These are phyloP conservation scores for Erebia aethiops DNA, from an alignment of 2,888 invertebrate genomes.

Conservation along the genomic window DNA sequence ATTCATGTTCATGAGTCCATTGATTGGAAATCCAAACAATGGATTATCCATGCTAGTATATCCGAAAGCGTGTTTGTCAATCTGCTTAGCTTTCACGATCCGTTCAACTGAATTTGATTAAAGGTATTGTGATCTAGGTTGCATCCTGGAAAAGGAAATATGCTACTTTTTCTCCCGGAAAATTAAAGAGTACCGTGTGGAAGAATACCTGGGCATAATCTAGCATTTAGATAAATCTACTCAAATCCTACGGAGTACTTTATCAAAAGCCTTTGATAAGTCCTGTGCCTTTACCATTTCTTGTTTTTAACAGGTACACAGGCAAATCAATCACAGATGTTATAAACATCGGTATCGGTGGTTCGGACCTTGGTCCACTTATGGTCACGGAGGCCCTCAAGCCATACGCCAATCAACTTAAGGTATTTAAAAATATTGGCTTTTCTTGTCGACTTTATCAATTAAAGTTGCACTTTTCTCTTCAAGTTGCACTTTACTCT, in stretches of 20 bases:
- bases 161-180: too few species aligned
- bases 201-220: too few species aligned
- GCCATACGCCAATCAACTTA: constrained; percentile 93
- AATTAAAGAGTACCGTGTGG: too few species aligned
- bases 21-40: too few species aligned
- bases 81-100: not conserved
- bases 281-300: constrained; percentile 13
- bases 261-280: not conserved
- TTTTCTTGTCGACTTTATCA: not conserved
- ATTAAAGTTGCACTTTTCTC: not conserved
- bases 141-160: not conserved
- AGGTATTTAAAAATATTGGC: constrained; percentile 56
- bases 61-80: too few species aligned
- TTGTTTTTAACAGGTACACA: constrained; percentile 84
- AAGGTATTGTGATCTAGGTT: too few species aligned
- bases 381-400: constrained; percentile 99
- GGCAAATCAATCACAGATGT: constrained; percentile 98
- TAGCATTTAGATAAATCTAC: too few species aligned
- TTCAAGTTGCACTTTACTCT: too few species aligned
- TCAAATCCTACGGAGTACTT: not conserved
- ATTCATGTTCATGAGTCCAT: too few species aligned
- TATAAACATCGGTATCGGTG: constrained; percentile 99
- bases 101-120: too few species aligned
- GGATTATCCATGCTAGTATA: too few species aligned
- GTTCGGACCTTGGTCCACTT: constrained; percentile 98